Base-by-base conservation (phyloP, 2,888 invertebrate genomes). In the Spicauda simplicius region DNA sequence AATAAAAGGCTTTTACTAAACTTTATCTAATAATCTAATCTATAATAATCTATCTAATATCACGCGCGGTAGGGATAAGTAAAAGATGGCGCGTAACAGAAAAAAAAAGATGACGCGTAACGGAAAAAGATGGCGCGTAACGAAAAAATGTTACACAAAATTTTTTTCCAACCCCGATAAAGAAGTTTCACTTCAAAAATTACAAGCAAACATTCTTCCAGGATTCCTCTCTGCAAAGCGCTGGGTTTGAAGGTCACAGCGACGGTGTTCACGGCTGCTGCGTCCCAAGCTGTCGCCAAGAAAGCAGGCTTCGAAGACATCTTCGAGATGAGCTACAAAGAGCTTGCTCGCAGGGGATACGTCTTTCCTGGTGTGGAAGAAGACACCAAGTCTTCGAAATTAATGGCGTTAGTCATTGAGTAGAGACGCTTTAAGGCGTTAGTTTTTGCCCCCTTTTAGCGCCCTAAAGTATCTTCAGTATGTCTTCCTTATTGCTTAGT, bases 181-280 rank as follows among this genome's bases (percentile, higher is more conserved):
- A n/a, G n/a, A n/a, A n/a, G n/a, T n/a, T n/a, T n/a, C n/a, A n/a
- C n/a, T n/a, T n/a, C n/a, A n/a, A n/a, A n/a, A n/a, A n/a, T n/a
- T n/a, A n/a, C n/a, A n/a, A n/a, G n/a, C n/a, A 33, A 33, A 33
- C 1, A 33, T 33, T 30, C 63, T 83, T 80, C 14, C 83, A 94
- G 94, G 70, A 81, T 93, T 62, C 91, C 91, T 0, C 78, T 94
- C 1, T 94, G 94, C 83, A 90, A 89, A 74, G 91, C 94, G 0
- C 76, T 94, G 0, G 86, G 84, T 14, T 74, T 94, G 18, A 90
- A 85, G 63, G 85, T 93, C 0, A 93, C 94, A 1, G 89, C 87
- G 0, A 94, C 94, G 0, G 90, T 92, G 0, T 94, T 94, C 81
- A 94, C 94, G 0, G 94, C 94, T 0, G 90, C 85, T 0, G 90